phyloP scores from a whole-genome alignment of 64 coral and sea anemone genomes.

The Pachyseris speciosa region DNA sequence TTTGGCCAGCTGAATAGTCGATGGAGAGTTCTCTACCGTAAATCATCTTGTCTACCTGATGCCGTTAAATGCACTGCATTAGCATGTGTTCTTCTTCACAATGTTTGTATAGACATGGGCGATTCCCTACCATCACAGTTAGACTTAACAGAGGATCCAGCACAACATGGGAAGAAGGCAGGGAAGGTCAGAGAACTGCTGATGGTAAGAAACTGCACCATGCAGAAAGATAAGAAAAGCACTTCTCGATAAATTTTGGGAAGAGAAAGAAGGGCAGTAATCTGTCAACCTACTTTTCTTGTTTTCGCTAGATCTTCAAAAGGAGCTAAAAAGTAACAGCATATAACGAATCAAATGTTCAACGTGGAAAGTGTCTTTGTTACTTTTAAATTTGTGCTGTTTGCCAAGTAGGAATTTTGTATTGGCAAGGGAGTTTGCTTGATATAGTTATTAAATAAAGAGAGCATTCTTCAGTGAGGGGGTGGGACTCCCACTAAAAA shows the following conservation, averaged over 20 bases:
- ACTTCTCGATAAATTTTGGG: slow-evolving; percentile 45
- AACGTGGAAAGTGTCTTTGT: background rate
- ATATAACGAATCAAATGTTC: slow-evolving; percentile 34
- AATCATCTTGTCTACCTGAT: slow-evolving; percentile 40
- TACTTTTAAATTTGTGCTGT: too few relatives aligned
- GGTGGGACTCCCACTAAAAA: slow-evolving; percentile 46
- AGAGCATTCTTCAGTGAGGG: slow-evolving; percentile 38
- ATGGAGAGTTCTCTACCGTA: slow-evolving; percentile 25
- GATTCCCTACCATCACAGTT: slow-evolving; percentile 38
- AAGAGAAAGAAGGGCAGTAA: slow-evolving; percentile 51
- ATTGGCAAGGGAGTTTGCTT: too few relatives aligned
- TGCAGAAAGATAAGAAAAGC: slow-evolving; percentile 52
- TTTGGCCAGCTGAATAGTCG: slow-evolving; percentile 47
- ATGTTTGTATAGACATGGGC: slow-evolving; percentile 11
- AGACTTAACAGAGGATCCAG: slow-evolving; percentile 55
- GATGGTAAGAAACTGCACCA: slow-evolving; percentile 51
- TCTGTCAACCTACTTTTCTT: slow-evolving; percentile 29
- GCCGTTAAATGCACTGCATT: slow-evolving; percentile 42
- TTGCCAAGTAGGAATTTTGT: too few relatives aligned
- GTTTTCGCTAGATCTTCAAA: slow-evolving; percentile 38
- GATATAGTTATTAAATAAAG: slow-evolving; percentile 45
- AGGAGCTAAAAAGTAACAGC: slow-evolving; percentile 49
- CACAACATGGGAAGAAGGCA: slow-evolving; percentile 37
- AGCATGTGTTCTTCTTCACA: background rate
- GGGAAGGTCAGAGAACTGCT: slow-evolving; percentile 16